phyloP scores from a whole-genome alignment of 53 echinoderm and acorn worm species.

The Paracentrotus lividus region DNA sequence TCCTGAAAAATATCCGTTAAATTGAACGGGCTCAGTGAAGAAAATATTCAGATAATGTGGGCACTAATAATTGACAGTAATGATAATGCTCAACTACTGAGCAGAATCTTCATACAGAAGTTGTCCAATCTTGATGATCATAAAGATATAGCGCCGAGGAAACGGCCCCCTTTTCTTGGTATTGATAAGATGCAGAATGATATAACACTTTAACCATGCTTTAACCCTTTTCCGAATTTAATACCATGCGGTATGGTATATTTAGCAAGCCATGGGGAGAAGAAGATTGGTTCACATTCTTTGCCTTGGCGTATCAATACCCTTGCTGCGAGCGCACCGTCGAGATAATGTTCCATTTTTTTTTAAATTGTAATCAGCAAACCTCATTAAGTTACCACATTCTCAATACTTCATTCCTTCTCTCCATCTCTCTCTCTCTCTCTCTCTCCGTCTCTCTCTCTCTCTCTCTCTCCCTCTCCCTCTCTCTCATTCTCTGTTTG shows the following conservation, averaged over 20 bases:
- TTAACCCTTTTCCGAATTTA: background rate
- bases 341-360: background rate
- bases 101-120: no score
- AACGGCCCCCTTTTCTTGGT: no score
- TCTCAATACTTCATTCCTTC: background rate
- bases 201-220: background rate
- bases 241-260: background rate
- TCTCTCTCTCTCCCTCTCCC: background rate
- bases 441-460: background rate
- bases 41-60: no score
- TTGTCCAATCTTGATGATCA: no score
- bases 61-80: no score
- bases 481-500: background rate
- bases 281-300: constrained; percentile 37
- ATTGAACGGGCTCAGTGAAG: no score
- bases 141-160: no score
- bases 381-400: constrained; percentile 19
- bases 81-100: no score
- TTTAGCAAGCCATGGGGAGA: background rate
- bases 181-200: no score
- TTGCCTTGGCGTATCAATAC: background rate
- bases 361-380: background rate
- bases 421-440: background rate
- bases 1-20: no score
- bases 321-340: constrained; percentile 43